Percentiles rank a stretch among this genome's conserved stretches.
Evolutionary conservation across 2,113 vertebrate species (phyloP).

Genomic region (Dolichotis patagonum): DNA sequence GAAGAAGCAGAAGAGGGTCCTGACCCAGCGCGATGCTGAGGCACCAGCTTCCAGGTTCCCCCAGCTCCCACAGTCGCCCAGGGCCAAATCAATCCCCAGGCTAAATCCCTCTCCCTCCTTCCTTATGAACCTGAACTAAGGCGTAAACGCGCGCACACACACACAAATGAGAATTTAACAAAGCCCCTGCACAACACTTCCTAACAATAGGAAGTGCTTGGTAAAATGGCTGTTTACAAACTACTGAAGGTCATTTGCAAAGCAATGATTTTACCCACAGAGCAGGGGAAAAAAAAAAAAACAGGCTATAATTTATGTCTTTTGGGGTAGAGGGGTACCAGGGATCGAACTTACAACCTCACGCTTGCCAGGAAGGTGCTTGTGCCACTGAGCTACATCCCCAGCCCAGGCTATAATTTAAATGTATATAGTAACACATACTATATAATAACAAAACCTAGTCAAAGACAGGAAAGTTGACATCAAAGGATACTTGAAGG

Average conservation of each 20-base stretch:
- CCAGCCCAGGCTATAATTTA: background rate
- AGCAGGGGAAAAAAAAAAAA: background rate
- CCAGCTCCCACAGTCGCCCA: rapidly evolving
- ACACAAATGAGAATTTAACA: background rate
- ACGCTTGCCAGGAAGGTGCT: too few relatives aligned
- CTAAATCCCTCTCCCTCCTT: background rate
- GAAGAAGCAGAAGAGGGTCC: background rate
- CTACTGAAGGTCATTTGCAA: background rate
- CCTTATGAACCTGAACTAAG: background rate
- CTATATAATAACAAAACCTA: background rate
- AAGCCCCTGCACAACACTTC: background rate
- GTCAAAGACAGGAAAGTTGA: background rate
- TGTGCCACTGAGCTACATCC: too few relatives aligned
- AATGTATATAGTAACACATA: background rate
- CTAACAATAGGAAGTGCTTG: background rate
- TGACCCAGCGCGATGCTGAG: background rate
- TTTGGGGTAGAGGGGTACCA: too few relatives aligned
- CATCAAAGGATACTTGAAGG: background rate
- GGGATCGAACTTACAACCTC: too few relatives aligned
- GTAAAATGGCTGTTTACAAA: background rate
- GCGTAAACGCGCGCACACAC: background rate
- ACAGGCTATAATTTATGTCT: background rate
- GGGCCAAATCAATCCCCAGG: background rate
- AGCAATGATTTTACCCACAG: background rate
- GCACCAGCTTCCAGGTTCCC: background rate